phyloP scores from a whole-genome alignment of 2,797 vertebrate species.

The Pitangus sulphuratus region DNA sequence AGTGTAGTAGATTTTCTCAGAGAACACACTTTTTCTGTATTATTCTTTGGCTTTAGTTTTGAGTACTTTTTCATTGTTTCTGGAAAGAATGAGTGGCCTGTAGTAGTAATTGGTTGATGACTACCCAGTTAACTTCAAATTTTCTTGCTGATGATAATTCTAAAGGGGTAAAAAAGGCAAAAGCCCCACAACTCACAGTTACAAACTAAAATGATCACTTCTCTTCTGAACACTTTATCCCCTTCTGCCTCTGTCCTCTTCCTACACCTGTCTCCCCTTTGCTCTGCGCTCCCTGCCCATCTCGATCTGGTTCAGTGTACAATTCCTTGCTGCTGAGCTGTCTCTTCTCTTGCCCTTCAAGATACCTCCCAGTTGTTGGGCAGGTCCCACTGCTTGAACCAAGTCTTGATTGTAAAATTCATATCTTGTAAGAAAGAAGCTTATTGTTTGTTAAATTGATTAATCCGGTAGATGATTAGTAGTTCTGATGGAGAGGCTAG shows the following conservation, averaged over 20 bases:
- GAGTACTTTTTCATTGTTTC: neutral
- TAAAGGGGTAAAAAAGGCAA: neutral
- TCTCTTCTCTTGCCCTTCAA: neutral
- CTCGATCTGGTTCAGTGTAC: neutral
- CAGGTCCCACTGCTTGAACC: neutral
- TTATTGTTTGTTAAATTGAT: neutral
- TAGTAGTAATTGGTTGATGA: neutral
- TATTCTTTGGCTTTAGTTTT: neutral
- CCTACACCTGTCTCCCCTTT: neutral
- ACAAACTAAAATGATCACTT: neutral
- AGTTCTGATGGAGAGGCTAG: neutral
- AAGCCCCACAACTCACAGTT: neutral
- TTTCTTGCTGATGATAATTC: neutral
- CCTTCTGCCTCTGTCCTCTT: neutral
- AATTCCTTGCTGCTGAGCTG: neutral
- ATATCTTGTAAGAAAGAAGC: neutral
- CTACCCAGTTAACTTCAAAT: neutral
- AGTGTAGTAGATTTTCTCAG: neutral
- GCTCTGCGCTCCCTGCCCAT: neutral
- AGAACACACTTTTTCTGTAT: neutral
- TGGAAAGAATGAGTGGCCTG: fast-evolving
- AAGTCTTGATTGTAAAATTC: neutral
- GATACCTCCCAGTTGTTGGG: neutral
- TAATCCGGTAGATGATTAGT: neutral
- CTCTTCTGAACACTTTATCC: neutral